phyloP scores from a whole-genome alignment of 2,888 invertebrate genomes.

The Caenorhabditis sp. region DNA sequence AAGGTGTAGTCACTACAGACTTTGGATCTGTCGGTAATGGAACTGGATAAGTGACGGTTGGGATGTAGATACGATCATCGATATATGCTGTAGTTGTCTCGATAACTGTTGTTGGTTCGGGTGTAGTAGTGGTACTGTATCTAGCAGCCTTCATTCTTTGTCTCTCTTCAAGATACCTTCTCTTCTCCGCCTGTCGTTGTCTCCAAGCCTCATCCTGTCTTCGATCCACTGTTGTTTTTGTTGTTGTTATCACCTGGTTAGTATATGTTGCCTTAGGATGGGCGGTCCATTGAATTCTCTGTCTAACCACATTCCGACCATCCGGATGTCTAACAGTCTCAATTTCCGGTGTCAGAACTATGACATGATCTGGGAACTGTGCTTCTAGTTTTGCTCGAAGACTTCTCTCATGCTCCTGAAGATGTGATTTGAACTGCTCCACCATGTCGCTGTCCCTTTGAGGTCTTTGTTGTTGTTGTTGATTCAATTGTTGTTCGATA shows the following conservation, averaged over 20 bases:
- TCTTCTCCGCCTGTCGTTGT: not conserved
- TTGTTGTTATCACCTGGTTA: not conserved
- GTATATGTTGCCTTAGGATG: conserved; percentile 17
- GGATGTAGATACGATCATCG: not conserved
- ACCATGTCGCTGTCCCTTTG: conserved; percentile 37
- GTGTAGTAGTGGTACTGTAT: not conserved
- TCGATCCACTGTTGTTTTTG: not conserved
- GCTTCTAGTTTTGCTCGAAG: conserved; percentile 29
- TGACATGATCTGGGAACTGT: conserved; percentile 33
- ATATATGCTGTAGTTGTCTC: not conserved
- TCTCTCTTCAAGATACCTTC: conserved; percentile 11
- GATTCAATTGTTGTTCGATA: not conserved
- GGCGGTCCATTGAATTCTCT: conserved; percentile 43
- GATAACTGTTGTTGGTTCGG: conserved; percentile 1
- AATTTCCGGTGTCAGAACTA: conserved; percentile 38
- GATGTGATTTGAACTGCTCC: conserved; percentile 29
- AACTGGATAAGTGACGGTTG: not conserved
- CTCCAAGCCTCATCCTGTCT: not conserved
- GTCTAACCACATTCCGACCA: conserved; percentile 29
- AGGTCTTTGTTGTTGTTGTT: conserved; percentile 12
- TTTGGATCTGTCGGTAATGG: not conserved
- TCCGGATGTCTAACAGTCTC: conserved; percentile 37
- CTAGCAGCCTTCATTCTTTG: not conserved
- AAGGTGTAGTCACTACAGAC: not conserved
- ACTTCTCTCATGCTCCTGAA: conserved; percentile 33